Evolutionary conservation across 2,888 invertebrate genomes (phyloP), one percentile per base, ranked within the genome.

Genomic region (Callosobruchus maculatus): DNA sequence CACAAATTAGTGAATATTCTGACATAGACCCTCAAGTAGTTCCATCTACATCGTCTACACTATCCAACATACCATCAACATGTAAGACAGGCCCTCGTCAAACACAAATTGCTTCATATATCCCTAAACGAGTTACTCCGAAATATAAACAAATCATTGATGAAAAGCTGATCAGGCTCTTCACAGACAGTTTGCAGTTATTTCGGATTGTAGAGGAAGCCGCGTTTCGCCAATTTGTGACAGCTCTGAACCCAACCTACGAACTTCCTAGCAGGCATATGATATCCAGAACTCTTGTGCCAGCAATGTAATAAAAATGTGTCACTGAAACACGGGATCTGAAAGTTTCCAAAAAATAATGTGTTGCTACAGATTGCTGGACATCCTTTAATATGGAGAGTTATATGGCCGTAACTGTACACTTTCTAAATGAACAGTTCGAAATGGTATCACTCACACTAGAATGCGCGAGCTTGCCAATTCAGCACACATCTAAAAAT

Each of bases 141-240:
- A 26, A 26, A 7, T 26, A 4, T 26, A 26, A 26, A 7, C 26
- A 26, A 26, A 7, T 26, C 13, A 49, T 49, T 49, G 49, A 49
- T 49, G 49, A 49, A 7, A 49, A 49, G 13, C 13, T 49, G 7
- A 13, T 3, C 13, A 49, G 13, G 1, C 49, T 49, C 1, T 49
- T 49, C 49, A 49, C 49, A 49, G 18, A 49, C 1, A 18, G 18
- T 49, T 49, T 49, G 7, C 77, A 75, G 26, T 74, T 76, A 18
- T 76, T 77, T 67, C 71, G 73, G 22, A 71, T 77, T 7, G 76
- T 74, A 13, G 76, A 78, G 18, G 77, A 77, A 22, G 71, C 21
- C 5, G 76, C 71, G 4, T 78, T 78, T 71, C 74, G 67, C 73
- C 68, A 72, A 68, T 76, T 76, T 67, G 73, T 76, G 0, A 0